A percentile compares a stretch with the other conserved stretches of the same genome.
Evolutionary conservation across 37 sponge, comb jelly and placozoan genomes (phyloP).

Genomic region (Haliclona indistincta): DNA sequence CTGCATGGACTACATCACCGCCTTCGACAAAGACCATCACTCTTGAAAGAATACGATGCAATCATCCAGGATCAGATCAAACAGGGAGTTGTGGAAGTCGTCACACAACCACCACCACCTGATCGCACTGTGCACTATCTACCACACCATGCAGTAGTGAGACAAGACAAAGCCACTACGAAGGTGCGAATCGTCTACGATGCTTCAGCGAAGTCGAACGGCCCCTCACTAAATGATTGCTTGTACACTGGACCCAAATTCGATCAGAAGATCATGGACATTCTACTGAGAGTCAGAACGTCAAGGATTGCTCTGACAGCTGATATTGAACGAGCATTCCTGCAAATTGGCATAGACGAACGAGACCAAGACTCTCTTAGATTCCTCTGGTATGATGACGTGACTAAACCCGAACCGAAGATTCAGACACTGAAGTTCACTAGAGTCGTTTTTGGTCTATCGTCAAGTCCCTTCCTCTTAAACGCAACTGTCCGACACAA

Average conservation of each 20-base stretch:
- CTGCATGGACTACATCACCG: too few species aligned
- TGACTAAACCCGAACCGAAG: neutral
- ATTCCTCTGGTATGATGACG: conserved; percentile 16
- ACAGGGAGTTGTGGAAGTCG: conserved; percentile 26
- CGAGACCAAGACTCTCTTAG: too few species aligned
- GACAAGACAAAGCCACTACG: too few species aligned
- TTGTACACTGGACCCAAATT: neutral
- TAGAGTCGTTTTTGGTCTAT: conserved; percentile 23
- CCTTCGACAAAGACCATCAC: neutral
- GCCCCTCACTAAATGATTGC: too few species aligned
- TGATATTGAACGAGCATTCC: conserved; percentile 49
- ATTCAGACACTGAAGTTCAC: conserved; percentile 15
- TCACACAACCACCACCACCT: neutral
- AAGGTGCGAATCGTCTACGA: too few species aligned
- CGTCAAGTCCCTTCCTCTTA: too few species aligned
- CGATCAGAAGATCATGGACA: neutral
- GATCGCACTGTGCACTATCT: conserved; percentile 21
- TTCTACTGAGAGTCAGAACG: neutral
- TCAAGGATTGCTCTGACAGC: conserved; percentile 2
- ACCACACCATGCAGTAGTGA: too few species aligned
- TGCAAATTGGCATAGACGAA: too few species aligned
- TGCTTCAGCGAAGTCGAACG: too few species aligned
- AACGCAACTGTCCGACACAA: too few species aligned
- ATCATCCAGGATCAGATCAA: conserved; percentile 34
- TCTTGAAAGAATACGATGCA: conserved; percentile 25